Conservation (phyloP, 2,113 vertebrate species). For the Micronycteris hirsuta region DNA sequence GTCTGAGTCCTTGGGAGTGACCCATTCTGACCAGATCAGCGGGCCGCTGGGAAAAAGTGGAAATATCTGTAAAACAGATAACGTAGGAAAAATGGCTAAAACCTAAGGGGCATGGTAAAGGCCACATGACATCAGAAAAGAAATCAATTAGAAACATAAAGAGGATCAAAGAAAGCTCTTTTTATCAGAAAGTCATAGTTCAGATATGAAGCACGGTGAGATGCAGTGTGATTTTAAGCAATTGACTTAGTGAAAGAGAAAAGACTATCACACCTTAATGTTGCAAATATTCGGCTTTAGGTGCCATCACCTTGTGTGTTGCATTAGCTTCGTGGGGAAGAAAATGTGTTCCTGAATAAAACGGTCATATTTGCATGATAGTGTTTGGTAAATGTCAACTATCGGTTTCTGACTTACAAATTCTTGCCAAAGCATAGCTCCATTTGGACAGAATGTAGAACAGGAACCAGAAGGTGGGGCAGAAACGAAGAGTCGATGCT, state of each 20-base stretch:
- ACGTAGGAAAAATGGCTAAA: not conserved
- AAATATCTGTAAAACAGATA: not conserved
- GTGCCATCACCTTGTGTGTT: not conserved
- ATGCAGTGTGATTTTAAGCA: not conserved
- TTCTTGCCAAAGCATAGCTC: not conserved
- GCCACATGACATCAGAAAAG: not conserved
- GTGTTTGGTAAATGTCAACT: not conserved
- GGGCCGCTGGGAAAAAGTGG: not conserved
- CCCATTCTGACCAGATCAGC: not conserved
- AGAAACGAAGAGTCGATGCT: not conserved
- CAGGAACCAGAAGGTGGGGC: not conserved
- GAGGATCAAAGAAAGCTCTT: not conserved
- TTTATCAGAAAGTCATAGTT: not conserved
- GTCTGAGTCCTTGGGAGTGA: not conserved
- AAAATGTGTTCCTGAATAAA: not conserved
- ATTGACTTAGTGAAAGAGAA: not conserved
- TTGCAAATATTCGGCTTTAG: not conserved
- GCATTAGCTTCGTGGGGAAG: not conserved
- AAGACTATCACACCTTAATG: not conserved
- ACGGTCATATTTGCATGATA: not conserved
- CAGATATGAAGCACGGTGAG: not conserved
- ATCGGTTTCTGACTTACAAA: not conserved
- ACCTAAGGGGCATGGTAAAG: not conserved
- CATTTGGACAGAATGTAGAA: not conserved
- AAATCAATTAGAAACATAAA: not conserved